Base-by-base conservation (phyloP, 2,797 vertebrate genomes). In the Alca torda region DNA sequence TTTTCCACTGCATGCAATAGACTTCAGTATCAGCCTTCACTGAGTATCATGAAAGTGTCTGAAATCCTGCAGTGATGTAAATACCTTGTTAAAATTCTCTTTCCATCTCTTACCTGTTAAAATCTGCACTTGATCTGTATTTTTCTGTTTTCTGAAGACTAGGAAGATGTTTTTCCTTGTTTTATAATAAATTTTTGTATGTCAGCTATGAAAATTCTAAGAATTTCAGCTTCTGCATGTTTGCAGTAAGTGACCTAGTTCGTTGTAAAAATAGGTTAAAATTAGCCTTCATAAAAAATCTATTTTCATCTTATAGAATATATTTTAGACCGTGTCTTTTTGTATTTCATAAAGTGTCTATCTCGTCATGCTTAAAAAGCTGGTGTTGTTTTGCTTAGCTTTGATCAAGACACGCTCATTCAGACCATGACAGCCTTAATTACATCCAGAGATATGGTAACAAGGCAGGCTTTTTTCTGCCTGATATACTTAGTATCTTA, bases 321-420 rank as follows among this genome's bases (percentile, higher is more conserved):
- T 97, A 28, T 91, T 96, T 96, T 88, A 73, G 81, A 30, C 57
- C 7, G 11, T 12, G 68, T 97, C 95, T 91, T 97, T 91, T 74
- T 72, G 31, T 80, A 75, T 96, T 97, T 97, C 46, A 90, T 85
- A 77, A 96, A 89, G 37, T 79, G 77, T 76, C 61, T 88, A 19
- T 97, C 86, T 96, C 91, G 93, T 80, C 69, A 41, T 87, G 83
- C 85, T 88, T 95, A 88, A 93, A 95, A 91, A 89, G 65, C 84
- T 87, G 57, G 39, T 75, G n/a, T 92, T 96, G 63, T 94, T 96
- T 95, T 87, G 64, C 61, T 93, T 91, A 87, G 82, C 94, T 97
- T 97, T 97, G 90, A 97, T 97, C 95, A 94, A 94, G 94, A 94
- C 41, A 73, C 3, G 28, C 84, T 94, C 39, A 74, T 93, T 96